These are phyloP conservation scores for Pitangus sulphuratus DNA, from an alignment of 2,797 vertebrate species.

Conservation along the genomic window DNA sequence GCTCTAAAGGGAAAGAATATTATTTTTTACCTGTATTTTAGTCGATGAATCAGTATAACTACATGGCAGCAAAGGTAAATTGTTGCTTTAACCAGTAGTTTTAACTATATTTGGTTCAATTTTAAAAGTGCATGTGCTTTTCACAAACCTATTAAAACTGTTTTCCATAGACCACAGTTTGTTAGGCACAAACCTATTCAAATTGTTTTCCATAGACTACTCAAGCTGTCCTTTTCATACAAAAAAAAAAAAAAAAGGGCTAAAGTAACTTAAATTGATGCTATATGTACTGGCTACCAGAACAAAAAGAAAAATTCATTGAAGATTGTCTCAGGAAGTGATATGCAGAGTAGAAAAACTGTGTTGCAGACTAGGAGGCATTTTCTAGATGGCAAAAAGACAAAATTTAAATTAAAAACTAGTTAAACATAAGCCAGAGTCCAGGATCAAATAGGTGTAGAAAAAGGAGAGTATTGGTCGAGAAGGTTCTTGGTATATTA, in stretches of 20 bases:
- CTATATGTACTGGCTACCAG: background rate
- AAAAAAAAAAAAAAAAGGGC: background rate
- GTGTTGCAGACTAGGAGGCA: background rate
- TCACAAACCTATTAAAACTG: conserved; percentile 10
- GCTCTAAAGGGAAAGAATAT: background rate
- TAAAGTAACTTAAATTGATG: conserved; percentile 6
- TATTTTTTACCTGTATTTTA: background rate
- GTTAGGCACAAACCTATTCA: conserved; percentile 4
- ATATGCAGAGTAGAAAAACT: conserved; percentile 28
- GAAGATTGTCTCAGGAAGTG: conserved; percentile 4
- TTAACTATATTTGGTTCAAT: background rate
- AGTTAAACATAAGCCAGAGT: background rate
- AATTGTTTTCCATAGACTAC: background rate
- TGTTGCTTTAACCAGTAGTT: background rate
- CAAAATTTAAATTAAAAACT: conserved; percentile 3
- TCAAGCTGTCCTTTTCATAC: background rate
- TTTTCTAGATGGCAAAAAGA: background rate
- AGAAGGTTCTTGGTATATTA: background rate
- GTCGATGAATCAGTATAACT: background rate
- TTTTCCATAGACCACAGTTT: background rate
- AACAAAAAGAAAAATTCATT: background rate
- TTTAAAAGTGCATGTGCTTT: background rate
- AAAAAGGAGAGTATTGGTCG: background rate
- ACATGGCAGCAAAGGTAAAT: background rate
- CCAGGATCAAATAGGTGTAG: background rate